A percentile compares a stretch with the other conserved stretches of the same genome.
Conservation (phyloP, 2,888 invertebrate genomes). For the Phorcus lineatus region DNA sequence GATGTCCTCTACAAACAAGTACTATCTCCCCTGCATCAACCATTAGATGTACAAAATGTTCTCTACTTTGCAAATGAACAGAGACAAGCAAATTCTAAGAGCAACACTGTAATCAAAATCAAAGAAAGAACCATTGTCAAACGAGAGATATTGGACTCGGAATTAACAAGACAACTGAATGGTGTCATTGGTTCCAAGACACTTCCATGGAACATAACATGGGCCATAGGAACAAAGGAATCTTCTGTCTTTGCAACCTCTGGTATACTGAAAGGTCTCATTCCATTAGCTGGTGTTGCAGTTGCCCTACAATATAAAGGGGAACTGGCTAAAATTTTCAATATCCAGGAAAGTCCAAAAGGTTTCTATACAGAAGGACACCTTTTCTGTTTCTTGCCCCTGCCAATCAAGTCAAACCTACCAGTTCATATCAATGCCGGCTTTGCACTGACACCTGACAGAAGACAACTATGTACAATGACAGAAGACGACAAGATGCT, state of each 20-base stretch:
- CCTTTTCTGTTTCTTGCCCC: conserved; percentile 69
- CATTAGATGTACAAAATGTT: neutral
- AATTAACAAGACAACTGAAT: neutral
- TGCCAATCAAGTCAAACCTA: conserved; percentile 61
- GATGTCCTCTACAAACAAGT: too few relatives aligned
- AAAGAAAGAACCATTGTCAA: neutral
- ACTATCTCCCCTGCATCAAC: too few relatives aligned
- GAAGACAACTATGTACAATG: conserved; percentile 49
- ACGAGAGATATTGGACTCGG: neutral
- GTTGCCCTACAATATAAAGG: conserved; percentile 43
- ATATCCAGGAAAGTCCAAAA: neutral
- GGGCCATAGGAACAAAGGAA: conserved; percentile 29
- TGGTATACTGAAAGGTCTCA: conserved; percentile 27
- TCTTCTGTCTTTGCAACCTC: neutral
- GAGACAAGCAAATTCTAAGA: too few relatives aligned
- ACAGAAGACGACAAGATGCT: conserved; percentile 59
- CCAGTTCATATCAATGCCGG: conserved; percentile 69
- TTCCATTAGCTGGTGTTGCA: conserved; percentile 62
- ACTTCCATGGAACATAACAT: neutral
- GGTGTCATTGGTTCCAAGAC: neutral
- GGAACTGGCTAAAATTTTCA: neutral
- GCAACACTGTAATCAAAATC: neutral
- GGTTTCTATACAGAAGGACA: conserved; percentile 51
- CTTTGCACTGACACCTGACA: conserved; percentile 64
- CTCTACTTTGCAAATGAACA: neutral